Conservation (phyloP, 1,140 invertebrate species). For the Bilobella aurantiaca region DNA sequence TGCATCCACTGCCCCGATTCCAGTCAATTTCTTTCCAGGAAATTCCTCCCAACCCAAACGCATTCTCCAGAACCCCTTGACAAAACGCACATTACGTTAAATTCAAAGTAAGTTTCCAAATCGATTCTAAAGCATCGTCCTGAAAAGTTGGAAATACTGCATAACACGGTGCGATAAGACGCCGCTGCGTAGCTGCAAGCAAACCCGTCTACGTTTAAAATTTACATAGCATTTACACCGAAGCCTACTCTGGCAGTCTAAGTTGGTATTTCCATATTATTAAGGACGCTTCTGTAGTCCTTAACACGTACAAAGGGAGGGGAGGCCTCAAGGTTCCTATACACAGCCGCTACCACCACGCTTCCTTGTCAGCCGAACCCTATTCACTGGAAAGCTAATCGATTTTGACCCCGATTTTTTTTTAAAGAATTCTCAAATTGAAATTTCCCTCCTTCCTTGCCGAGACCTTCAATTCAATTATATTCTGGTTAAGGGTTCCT, state of each 20-base stretch:
- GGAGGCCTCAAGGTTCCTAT: no score
- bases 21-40: background rate
- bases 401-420: background rate
- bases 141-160: background rate
- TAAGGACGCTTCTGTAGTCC: background rate
- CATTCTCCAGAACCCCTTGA: background rate
- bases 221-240: background rate
- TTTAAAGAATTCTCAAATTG: background rate
- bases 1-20: background rate
- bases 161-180: background rate
- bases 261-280: conserved; percentile 2
- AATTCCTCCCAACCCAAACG: background rate
- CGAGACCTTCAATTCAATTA: background rate
- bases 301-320: background rate
- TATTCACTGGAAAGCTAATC: background rate
- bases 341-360: background rate
- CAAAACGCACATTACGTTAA: background rate
- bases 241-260: background rate
- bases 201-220: background rate
- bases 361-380: background rate
- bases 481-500: background rate
- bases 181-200: background rate
- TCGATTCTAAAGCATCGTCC: background rate
- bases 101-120: no score
- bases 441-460: background rate